phyloP scores from a whole-genome alignment of 2,888 invertebrate genomes.

The Dryobotodes eremita region DNA sequence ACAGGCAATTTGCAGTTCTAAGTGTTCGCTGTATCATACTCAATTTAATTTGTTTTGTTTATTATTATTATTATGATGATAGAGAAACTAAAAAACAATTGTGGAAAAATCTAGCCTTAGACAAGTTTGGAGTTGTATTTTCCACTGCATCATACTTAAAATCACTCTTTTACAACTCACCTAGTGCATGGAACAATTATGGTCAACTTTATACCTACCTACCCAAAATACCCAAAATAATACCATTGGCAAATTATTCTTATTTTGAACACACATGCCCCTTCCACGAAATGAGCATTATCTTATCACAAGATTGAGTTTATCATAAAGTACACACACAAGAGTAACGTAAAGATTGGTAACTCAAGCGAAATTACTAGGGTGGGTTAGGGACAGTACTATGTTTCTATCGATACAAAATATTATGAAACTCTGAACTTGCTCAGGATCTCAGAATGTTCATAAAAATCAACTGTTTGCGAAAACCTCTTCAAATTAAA shows the following conservation, averaged over 20 bases:
- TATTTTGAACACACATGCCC: neutral
- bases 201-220: neutral
- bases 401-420: neutral
- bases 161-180: neutral
- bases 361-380: neutral
- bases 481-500: neutral
- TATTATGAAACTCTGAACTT: neutral
- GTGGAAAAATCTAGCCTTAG: no score
- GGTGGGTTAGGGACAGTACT: no score
- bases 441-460: neutral
- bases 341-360: neutral
- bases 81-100: no score
- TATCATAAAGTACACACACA: neutral
- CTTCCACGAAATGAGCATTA: neutral
- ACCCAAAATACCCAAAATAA: neutral
- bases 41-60: neutral
- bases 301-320: slow-evolving; percentile 4
- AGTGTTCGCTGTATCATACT: no score
- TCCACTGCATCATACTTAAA: no score
- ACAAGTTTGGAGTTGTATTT: no score
- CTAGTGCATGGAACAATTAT: neutral
- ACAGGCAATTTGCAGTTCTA: neutral
- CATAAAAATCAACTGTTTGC: neutral
- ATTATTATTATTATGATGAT: no score
- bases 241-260: neutral